Evolutionary conservation across 2,797 vertebrate species (phyloP), one percentile per base, ranked within the genome.

Genomic region (Garrulus glandarius): DNA sequence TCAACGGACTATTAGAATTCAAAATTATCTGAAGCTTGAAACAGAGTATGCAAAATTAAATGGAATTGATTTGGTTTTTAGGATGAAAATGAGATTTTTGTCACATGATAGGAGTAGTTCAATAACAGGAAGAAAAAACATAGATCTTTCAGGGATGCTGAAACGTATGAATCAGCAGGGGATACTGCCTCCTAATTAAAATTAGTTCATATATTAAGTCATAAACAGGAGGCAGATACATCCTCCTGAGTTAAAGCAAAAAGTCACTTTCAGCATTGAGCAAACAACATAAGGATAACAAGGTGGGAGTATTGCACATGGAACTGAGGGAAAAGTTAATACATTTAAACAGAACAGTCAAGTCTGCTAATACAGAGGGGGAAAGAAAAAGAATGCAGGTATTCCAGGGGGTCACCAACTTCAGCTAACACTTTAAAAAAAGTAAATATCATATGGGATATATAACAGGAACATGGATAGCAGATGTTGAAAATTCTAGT

Each of bases 1-100:
- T 78, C 41, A 92, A 77, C 81, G 43, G 18, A 84, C 60, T 68
- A 46, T 56, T 81, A 75, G 57, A 88, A 93, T 86, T 81, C 61
- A 68, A 86, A 91, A 64, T 81, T 5, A 60, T 50, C 65, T 91
- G 49, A 88, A 84, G 61, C 37, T 56, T n/a, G 50, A 84, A 92
- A 56, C 26, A 60, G 15, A 34, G 14, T 37, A 68, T 60, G 30
- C 13, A 84, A 71, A 89, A 90, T 52, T 82, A 85, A 87, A 82
- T 53, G 7, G 26, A 89, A 77, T 49, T 64, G 17, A 36, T 59
- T 57, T 53, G n/a, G 39, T 64, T 78, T 87, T 86, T 21, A 23
- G 27, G 27, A 79, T 13, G 16, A 87, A 91, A 89, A 91, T 77
- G 34, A 84, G 15, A 50, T 69, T 74, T 91, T 83, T 76, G 37